Evolutionary conservation across 2,888 invertebrate species (phyloP), one percentile per base, ranked within the genome.

Genomic region (Metacarcinus magister): DNA sequence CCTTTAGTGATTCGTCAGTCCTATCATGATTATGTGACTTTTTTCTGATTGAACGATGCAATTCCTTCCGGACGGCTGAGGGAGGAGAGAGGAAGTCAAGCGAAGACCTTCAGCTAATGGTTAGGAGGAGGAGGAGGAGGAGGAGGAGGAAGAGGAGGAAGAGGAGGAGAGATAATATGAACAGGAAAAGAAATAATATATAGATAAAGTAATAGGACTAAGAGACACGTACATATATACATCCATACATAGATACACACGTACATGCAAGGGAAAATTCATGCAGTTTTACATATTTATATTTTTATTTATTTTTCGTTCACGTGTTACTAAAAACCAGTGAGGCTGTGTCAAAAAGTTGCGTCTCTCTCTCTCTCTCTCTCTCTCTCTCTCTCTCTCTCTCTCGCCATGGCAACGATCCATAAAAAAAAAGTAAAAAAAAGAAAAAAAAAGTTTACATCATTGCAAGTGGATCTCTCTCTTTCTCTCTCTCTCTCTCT

Each of bases 1-100:
- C 82, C 32, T 82, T 32, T 13, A 82, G 82, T 23, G 13, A 82
- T 82, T 32, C 28, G 82, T 82, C 82, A 82, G 28, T 10, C 32
- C 8, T 10, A 32, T 0, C 19, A 0, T 82, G 82, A 32, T 32
- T 32, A 32, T 82, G 82, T 82, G 32, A 10, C 75, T 75, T 75
- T 28, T 82, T 82, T 82, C 82, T 82, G 82, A 82, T 82, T 82
- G 82, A 32, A 32, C 32, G 82, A 82, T 82, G 82, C 32, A 82
- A 82, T 82, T 82, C 82, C 82, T 82, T 82, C 82, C 82, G 82
- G 82, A 23, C 28, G 28, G 32, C 32, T 82, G 82, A 82, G 82
- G 32, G 32, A 32, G 32, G 2, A 32, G 10, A 32, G 32, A 82
- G 82, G 28, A 28, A 82, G 82, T 82, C 32, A 82, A 10, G 1